Evolutionary conservation across 1,140 invertebrate species (phyloP).

Genomic region (Holcopasites calliopsidis): DNA sequence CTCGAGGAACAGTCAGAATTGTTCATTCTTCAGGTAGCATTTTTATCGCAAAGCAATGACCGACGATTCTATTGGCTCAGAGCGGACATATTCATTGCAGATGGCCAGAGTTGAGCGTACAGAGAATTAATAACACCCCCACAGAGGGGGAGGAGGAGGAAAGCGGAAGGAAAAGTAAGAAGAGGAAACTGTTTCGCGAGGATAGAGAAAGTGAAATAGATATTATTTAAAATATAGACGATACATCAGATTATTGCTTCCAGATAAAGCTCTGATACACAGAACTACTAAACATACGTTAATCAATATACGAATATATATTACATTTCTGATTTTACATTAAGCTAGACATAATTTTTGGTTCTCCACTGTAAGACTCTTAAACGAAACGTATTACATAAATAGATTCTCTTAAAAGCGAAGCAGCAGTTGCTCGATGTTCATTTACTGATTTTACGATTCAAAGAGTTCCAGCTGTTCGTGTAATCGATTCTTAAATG

Average conservation of each 20-base stretch:
- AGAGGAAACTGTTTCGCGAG: constrained; percentile 53
- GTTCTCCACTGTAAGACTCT: background rate
- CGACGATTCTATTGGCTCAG: background rate
- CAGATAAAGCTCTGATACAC: background rate
- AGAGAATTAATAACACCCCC: background rate
- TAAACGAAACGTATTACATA: constrained; percentile 6
- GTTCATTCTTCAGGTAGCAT: constrained; percentile 1
- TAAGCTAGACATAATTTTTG: constrained; percentile 29
- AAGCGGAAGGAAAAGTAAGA: background rate
- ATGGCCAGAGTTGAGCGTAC: constrained; percentile 10
- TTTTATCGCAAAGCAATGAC: background rate
- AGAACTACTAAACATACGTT: background rate
- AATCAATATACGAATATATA: background rate
- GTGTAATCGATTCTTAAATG: constrained; percentile 88
- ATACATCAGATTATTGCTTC: background rate
- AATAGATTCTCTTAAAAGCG: background rate
- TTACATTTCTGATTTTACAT: background rate
- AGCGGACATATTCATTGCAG: too few species aligned
- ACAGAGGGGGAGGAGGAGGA: background rate
- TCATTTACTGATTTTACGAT: constrained; percentile 83
- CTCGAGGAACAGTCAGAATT: background rate
- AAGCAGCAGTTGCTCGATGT: background rate
- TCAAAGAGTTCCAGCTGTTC: constrained; percentile 85
- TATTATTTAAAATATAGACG: constrained; percentile 13
- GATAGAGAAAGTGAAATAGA: constrained; percentile 11